Percentiles rank a stretch among this genome's conserved stretches.
phyloP scores from a whole-genome alignment of 2,797 vertebrate genomes.

The Poecilia picta region DNA sequence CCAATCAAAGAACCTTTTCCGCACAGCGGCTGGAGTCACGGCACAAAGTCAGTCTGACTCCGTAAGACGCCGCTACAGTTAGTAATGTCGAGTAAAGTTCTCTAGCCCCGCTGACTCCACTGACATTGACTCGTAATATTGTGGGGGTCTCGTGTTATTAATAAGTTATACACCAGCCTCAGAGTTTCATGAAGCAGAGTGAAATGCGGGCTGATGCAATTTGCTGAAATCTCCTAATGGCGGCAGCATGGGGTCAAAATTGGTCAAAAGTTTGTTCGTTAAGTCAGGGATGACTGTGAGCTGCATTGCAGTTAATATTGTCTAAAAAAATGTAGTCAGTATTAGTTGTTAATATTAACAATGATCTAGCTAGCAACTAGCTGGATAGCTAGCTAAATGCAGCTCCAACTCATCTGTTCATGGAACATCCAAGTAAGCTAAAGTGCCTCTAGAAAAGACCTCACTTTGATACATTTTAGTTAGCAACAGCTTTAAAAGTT shows the following conservation, averaged over 20 bases:
- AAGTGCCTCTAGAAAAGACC: no score
- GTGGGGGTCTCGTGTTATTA: constrained; percentile 21
- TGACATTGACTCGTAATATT: constrained; percentile 47
- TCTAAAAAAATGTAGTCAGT: background rate
- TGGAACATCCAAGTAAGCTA: no score
- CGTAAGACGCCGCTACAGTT: constrained; percentile 12
- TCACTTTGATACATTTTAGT: no score
- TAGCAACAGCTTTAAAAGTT: no score
- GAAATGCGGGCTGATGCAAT: constrained; percentile 62
- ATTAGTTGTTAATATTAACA: no score
- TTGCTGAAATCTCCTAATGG: constrained; percentile 46
- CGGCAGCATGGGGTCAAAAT: constrained; percentile 36
- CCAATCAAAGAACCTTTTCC: constrained; percentile 44
- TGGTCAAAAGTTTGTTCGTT: constrained; percentile 24
- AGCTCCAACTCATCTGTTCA: no score
- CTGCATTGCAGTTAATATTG: background rate
- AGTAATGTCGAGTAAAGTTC: constrained; percentile 28
- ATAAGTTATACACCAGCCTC: constrained; percentile 49
- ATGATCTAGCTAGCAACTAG: no score
- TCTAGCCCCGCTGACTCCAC: constrained; percentile 40
- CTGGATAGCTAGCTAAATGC: no score
- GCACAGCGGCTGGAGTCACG: constrained; percentile 16
- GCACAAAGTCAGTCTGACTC: constrained; percentile 28
- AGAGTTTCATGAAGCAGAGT: constrained; percentile 28
- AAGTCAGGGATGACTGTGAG: background rate